Conservation (phyloP, 2,888 invertebrate species). For the Dendrolimus houi region DNA sequence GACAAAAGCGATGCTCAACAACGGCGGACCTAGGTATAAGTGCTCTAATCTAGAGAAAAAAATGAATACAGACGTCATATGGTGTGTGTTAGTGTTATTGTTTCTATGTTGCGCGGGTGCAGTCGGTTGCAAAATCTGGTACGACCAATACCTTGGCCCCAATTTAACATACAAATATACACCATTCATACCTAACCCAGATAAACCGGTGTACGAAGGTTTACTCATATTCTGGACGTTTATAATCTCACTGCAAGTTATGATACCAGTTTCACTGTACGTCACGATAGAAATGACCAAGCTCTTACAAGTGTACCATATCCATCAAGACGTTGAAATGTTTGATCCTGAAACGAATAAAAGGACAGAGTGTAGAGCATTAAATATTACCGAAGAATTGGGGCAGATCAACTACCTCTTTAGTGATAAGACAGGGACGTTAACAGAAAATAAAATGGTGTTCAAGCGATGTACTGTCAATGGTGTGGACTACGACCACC, state of each 20-base stretch:
- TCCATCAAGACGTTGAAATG: conserved; percentile 91
- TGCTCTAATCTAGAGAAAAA: conserved; percentile 92
- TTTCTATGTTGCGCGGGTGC: conserved; percentile 94
- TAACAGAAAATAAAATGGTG: conserved; percentile 98
- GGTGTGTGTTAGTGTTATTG: conserved; percentile 95
- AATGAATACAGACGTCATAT: conserved; percentile 97
- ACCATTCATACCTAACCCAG: conserved; percentile 81
- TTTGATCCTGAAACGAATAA: conserved; percentile 90
- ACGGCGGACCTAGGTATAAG: conserved; percentile 95
- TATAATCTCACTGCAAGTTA: conserved; percentile 96
- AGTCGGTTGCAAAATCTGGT: conserved; percentile 92
- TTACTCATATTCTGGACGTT: conserved; percentile 96
- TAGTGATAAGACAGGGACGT: conserved; percentile 98
- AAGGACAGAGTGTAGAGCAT: conserved; percentile 87
- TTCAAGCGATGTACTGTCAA: conserved; percentile 93
- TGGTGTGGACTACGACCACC: conserved; percentile 93
- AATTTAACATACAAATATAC: conserved; percentile 56
- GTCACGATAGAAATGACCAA: conserved; percentile 98
- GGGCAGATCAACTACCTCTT: conserved; percentile 95
- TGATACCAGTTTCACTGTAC: conserved; percentile 97
- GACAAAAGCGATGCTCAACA: conserved; percentile 98
- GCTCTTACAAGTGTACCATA: conserved; percentile 95
- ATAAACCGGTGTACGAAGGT: conserved; percentile 82
- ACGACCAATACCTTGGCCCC: conserved; percentile 72
- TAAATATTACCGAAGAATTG: conserved; percentile 97